phyloP scores from a whole-genome alignment of 2,113 vertebrate genomes.

The Gnathonemus echidnorhynchus region DNA sequence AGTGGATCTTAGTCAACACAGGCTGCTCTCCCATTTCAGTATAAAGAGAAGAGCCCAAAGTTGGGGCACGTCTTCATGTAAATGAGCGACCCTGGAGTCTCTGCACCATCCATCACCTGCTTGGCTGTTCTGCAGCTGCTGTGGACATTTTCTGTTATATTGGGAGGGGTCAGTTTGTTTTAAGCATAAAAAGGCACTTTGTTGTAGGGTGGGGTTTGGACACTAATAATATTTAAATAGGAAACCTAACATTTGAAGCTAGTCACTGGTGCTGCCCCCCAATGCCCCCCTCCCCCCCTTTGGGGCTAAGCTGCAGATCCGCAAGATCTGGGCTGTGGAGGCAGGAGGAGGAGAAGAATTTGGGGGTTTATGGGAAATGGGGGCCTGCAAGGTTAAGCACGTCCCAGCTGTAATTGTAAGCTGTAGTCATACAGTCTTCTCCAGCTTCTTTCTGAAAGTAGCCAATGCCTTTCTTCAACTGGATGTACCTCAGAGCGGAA shows the following conservation, averaged over 20 bases:
- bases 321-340: not conserved
- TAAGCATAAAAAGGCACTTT: not conserved
- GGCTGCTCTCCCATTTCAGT: not conserved
- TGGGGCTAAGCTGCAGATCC: not conserved
- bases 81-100: not conserved
- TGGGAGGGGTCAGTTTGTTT: not conserved
- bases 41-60: not conserved
- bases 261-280: not conserved
- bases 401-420: not conserved
- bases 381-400: not conserved
- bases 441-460: not conserved
- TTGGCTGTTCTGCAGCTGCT: not conserved
- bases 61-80: not conserved
- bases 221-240: not conserved
- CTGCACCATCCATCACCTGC: not conserved
- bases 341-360: not conserved
- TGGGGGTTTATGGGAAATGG: not conserved
- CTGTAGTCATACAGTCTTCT: not conserved
- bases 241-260: not conserved
- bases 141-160: not conserved
- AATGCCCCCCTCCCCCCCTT: not conserved
- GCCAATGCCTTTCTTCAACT: not conserved
- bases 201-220: not conserved
- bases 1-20: not conserved
- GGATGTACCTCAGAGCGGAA: not conserved